Evolutionary conservation across 2,797 vertebrate genomes (phyloP), one percentile per base, ranked within the genome.

Genomic region (Pelodytes ibericus): DNA sequence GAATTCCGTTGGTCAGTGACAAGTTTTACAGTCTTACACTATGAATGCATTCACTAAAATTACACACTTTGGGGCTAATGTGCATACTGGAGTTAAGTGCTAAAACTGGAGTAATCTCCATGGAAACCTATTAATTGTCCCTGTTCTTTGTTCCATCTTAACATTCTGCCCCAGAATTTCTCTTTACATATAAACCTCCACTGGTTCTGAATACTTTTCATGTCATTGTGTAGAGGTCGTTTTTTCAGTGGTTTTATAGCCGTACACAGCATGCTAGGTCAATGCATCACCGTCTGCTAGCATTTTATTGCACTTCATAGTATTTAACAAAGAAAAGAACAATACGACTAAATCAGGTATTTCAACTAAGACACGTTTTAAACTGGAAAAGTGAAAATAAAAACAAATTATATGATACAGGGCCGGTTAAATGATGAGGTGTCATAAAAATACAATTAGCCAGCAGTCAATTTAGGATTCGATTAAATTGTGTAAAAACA

Each of bases 381-480:
- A 53, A 64, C 33, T 66, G 39, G 30, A 78, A n/a, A 72, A 31
- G 62, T 78, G 59, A 72, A 66, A 78, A 64, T 58, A 76, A 36
- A 70, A 76, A 71, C 58, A 70, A 53, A 63, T 62, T 36, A 41
- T 67, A 60, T 61, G 56, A 51, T 78, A 67, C 36, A 71, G 60
- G 56, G 51, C 33, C 36, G 69, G 27, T 16, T 67, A 78, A 72
- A 72, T 67, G 63, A 78, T 60, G 63, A 58, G 25, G 18, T 36
- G 26, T 41, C 70, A 41, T 78, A 72, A 78, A 77, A 78, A 78
- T 67, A 78, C 70, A 78, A 78, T 78, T 78, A 78, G 68, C 29
- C 49, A 72, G 63, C 39, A 72, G 62, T 61, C 67, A 26, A 69
- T 75, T 77, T 66, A 77, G 70, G 69, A 72, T 77, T 72, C 62